Base-by-base conservation (phyloP, 2,797 vertebrate species). In the Distichodus sexfasciatus region DNA sequence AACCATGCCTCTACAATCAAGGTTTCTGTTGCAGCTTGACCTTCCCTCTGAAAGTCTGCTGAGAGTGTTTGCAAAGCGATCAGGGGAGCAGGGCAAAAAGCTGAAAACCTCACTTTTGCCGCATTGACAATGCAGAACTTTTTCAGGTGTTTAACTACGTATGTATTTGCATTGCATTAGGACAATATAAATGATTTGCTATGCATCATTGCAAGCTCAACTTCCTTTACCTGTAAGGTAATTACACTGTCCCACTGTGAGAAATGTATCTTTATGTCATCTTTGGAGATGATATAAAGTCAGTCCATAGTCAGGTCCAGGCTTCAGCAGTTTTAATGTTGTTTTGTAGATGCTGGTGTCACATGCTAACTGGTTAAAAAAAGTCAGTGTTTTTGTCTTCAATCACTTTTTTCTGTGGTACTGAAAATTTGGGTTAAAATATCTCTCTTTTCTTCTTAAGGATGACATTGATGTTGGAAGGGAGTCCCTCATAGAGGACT, bases 1-100 rank as follows among this genome's bases (percentile, higher is more conserved):
- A 35, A 63, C 60, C 0, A 68, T 68, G 7, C 31, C 53, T 48
- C 53, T 68, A 36, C 53, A 58, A 43, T 68, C 41, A 48, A 58
- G 9, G 15, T 68, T 68, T 58, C 31, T 48, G 11, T 50, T 44
- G 8, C 19, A 15, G 44, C 60, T 50, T 50, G 60, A 63, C 44
- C n/a, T 38, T 6, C 44, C n/a, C 14, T 63, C 60, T 48, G 29
- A 14, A 63, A 11, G 6, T 23, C 31, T 67, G 6, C 29, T 57
- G 51, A 68, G 31, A 3, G 65, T 68, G 26, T 68, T 36, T 58
- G 65, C 11, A 10, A 68, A 44, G 53, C 8, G 14, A 47, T 31
- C 40, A 3, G 53, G 65, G 4, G 11, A 57, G 11, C 28, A 15
- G 24, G 53, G 53, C 19, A 58, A 44, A 15, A 47, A 47, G 53